Evolutionary conservation across 2,113 vertebrate species (phyloP), one percentile per base, ranked within the genome.

Genomic region (Anoura caudifer): DNA sequence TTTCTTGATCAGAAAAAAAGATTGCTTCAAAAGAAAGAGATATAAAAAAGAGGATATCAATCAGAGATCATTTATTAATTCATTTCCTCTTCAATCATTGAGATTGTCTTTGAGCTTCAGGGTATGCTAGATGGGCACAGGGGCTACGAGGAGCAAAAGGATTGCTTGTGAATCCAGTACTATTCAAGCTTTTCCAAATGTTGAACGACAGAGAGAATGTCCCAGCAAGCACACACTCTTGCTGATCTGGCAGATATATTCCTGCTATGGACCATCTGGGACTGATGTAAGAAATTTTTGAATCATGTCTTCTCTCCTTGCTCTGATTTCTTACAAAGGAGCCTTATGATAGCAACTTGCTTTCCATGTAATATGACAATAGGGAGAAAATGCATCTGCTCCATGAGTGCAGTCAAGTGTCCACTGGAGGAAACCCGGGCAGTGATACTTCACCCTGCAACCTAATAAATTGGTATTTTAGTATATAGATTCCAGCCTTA

Each of bases 101-200:
- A 96, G 83, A 87, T 79, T 83, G 72, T 75, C 82, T 88, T 91
- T 95, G 38, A 96, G 33, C 17, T 36, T 91, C 54, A 16, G 28
- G 82, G 22, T 56, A 67, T 45, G 65, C 16, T 70, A 76, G 31
- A 17, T 24, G 82, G 67, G 28, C 50, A 81, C 4, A 72, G 38
- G 17, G n/a, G 76, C 67, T 24, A 77, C 31, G 93, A 76, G 47
- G 31, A 87, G 50, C 50, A 76, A 96, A 89, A 50, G 52, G 41
- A 73, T 38, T 16, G 15, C 36, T 77, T 80, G 63, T 93, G 76
- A 83, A 95, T 38, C 8, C 63, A 83, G 33, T 17, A 38, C 26
- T 77, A 75, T 52, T 80, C 19, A 90, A 97, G 61, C 5, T 88
- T 95, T 95, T 93, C 63, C 75, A 95, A 97, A 97, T 52, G 43